phyloP scores from a whole-genome alignment of 2,797 vertebrate species.

The Darevskia mixta region DNA sequence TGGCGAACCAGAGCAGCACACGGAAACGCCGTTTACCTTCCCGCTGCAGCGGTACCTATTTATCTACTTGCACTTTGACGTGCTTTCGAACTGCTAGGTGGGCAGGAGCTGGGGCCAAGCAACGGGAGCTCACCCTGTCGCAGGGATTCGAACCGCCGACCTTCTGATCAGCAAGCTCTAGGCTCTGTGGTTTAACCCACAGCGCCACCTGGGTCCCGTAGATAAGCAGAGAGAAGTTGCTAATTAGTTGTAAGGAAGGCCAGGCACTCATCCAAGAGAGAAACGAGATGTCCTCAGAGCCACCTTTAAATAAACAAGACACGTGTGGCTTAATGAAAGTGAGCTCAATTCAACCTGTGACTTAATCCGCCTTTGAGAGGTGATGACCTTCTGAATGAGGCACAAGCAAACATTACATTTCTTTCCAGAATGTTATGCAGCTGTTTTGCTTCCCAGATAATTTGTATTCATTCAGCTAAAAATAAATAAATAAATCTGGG shows the following conservation, averaged over 20 bases:
- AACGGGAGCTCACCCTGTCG: too few relatives aligned
- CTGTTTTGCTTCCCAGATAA: neutral
- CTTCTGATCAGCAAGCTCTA: too few relatives aligned
- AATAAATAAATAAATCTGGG: too few relatives aligned
- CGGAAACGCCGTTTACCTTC: too few relatives aligned
- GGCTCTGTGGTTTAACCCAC: too few relatives aligned
- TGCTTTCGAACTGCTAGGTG: too few relatives aligned
- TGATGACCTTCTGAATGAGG: neutral
- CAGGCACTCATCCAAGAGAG: conserved; percentile 27
- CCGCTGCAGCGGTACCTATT: too few relatives aligned
- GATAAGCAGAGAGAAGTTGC: neutral
- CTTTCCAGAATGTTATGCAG: neutral
- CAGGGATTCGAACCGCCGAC: too few relatives aligned
- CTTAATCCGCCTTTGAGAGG: conserved; percentile 19
- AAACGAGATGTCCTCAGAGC: neutral
- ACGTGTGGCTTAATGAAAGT: conserved; percentile 17
- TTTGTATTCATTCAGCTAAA: neutral
- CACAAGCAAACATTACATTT: neutral
- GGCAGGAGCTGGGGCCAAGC: too few relatives aligned
- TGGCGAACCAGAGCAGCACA: too few relatives aligned
- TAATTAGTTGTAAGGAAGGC: conserved; percentile 19
- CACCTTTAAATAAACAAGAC: conserved; percentile 38
- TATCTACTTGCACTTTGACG: too few relatives aligned
- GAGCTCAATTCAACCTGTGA: conserved; percentile 18
- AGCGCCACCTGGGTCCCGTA: too few relatives aligned